These are phyloP conservation scores for Polymixis lichenea DNA, from an alignment of 2,888 invertebrate genomes.

Conservation along the genomic window DNA sequence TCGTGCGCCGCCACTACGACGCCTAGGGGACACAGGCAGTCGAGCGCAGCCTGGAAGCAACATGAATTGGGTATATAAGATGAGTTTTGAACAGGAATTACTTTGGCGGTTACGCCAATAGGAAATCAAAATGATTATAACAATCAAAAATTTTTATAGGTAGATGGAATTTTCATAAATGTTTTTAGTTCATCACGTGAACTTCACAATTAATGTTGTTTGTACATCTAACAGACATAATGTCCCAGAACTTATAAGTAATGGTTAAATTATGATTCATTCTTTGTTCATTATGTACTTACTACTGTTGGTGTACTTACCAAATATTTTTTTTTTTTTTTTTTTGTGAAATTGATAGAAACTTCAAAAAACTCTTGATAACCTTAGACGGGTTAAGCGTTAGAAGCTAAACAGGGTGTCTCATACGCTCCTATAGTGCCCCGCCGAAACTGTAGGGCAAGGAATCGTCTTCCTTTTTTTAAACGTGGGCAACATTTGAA, in stretches of 20 bases:
- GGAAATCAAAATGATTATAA: not conserved
- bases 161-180: not conserved
- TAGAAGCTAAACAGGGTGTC: not conserved
- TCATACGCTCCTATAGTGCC: not conserved
- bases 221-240: not conserved
- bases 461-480: not conserved
- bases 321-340: too few species aligned
- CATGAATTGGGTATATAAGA: too few species aligned
- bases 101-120: too few species aligned
- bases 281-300: too few species aligned
- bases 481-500: not conserved
- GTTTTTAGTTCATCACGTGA: not conserved
- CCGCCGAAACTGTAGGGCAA: not conserved
- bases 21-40: constrained; percentile 91
- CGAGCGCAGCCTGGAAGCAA: constrained; percentile 85
- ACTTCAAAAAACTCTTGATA: not conserved
- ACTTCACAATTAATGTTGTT: not conserved
- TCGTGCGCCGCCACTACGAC: constrained; percentile 89
- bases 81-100: too few species aligned
- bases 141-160: not conserved
- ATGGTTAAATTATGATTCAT: too few species aligned
- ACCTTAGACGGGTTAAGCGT: not conserved
- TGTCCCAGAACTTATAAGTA: not conserved
- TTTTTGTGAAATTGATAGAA: not conserved
- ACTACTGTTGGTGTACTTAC: not conserved